These are phyloP conservation scores for Epinephelus awoara DNA, from an alignment of 2,797 vertebrate species.

Conservation along the genomic window DNA sequence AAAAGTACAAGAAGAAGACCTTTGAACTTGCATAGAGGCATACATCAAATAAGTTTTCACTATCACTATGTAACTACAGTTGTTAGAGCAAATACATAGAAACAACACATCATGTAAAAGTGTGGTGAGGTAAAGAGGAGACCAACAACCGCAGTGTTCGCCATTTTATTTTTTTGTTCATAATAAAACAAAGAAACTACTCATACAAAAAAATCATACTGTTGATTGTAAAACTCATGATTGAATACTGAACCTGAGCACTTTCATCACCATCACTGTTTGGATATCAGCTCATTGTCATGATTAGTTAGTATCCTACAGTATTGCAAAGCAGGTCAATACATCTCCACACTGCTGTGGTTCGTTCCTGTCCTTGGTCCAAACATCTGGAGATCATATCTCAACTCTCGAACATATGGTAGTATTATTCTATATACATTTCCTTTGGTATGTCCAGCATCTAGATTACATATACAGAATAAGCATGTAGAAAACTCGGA, in stretches of 20 bases:
- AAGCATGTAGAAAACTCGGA: conserved; percentile 5
- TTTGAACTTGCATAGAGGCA: not conserved
- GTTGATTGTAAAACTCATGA: conserved; percentile 31
- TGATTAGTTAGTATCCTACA: not conserved
- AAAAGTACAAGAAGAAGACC: not conserved
- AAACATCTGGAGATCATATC: conserved; percentile 48
- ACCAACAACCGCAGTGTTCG: not conserved
- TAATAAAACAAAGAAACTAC: conserved; percentile 28
- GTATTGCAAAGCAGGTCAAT: conserved; percentile 32
- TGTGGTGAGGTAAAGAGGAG: not conserved
- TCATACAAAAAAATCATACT: conserved; percentile 19
- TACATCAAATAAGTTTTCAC: not conserved
- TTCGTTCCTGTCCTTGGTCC: conserved; percentile 68
- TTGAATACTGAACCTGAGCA: conserved; percentile 17
- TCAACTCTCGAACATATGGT: conserved; percentile 18
- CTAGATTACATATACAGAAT: conserved; percentile 9
- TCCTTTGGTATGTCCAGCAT: conserved; percentile 21
- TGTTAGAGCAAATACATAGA: not conserved
- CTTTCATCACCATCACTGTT: not conserved
- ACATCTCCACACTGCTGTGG: conserved; percentile 1
- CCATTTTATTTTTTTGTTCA: conserved; percentile 39
- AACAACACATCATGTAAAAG: conserved; percentile 1
- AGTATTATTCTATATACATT: not conserved
- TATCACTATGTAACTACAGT: conserved; percentile 2
- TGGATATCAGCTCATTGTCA: not conserved